Evolutionary conservation across 2,888 invertebrate species (phyloP).

Genomic region (Pyrocoelia pectoralis): DNA sequence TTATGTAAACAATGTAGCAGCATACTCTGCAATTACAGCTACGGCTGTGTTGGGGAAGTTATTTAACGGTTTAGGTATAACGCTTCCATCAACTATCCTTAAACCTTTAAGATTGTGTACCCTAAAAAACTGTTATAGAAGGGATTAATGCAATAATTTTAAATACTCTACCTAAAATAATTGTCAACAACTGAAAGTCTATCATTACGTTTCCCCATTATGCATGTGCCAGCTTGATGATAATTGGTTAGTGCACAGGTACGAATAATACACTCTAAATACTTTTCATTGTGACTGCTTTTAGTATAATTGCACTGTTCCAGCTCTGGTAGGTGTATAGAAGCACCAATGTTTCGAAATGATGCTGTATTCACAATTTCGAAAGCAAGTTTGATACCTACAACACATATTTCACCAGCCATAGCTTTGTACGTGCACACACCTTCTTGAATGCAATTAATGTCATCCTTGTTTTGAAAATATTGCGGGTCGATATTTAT

Average conservation of each 20-base stretch:
- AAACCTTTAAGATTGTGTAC: constrained; percentile 71
- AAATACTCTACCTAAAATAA: constrained; percentile 64
- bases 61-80: constrained; percentile 79
- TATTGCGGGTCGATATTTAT: constrained; percentile 82
- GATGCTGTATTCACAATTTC: constrained; percentile 63
- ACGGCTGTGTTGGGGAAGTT: constrained; percentile 78
- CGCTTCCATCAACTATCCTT: constrained; percentile 81
- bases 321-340: constrained; percentile 71
- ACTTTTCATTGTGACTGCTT: constrained; percentile 62
- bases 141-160: not conserved
- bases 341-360: constrained; percentile 69
- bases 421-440: no score
- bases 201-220: constrained; percentile 66
- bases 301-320: constrained; percentile 61
- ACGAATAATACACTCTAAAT: constrained; percentile 71
- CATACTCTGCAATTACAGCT: constrained; percentile 71
- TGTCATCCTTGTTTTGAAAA: constrained; percentile 68
- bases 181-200: constrained; percentile 71
- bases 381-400: constrained; percentile 69
- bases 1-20: constrained; percentile 60
- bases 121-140: constrained; percentile 61
- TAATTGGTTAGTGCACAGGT: constrained; percentile 75
- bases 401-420: constrained; percentile 8
- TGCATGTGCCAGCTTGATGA: constrained; percentile 82
- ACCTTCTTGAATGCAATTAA: constrained; percentile 70